Evolutionary conservation across 2,113 vertebrate species (phyloP), one percentile per base, ranked within the genome.

Genomic region (Oryzias celebensis): DNA sequence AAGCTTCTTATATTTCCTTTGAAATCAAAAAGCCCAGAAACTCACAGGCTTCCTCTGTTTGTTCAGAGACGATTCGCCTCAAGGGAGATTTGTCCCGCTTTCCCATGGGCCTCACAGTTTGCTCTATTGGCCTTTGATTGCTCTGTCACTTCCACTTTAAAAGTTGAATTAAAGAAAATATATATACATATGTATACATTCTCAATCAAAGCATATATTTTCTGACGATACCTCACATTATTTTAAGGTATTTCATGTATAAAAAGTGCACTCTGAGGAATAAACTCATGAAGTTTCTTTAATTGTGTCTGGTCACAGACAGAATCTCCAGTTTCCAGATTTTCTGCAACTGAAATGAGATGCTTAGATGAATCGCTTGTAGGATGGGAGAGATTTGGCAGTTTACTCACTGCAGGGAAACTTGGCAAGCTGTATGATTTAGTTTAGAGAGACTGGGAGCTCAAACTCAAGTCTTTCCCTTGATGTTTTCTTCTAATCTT

Each of bases 291-390:
- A 76, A 75, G 78, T 75, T 20, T 44, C 62, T 74, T 78, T 85
- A 74, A 83, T 84, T 84, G 62, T 82, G 85, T 88, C 80, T 89
- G 84, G 84, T 62, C 73, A 68, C 67, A 71, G 67, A 75, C 70
- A 84, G 77, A 74, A 74, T 36, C 68, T 83, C 63, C 62, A 60
- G 67, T 59, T 72, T 66, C 52, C 63, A 70, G 73, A 64, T 77
- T 83, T 73, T 68, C 69, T 28, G 53, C 62, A 48, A 71, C 23
- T 73, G 52, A 81, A 81, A 77, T 36, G 36, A 18, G 20, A 17
- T 72, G 54, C 73, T 72, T 65, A 73, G 75, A 77, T 75, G 70
- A 74, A 83, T 82, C 71, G 68, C 69, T 83, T 67, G 73, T 61
- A 68, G 65, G 81, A 81, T 71, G 65, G 64, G 70, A 73, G 77